These are phyloP conservation scores for Todus mexicanus DNA, from an alignment of 2,797 vertebrate species.

Conservation along the genomic window DNA sequence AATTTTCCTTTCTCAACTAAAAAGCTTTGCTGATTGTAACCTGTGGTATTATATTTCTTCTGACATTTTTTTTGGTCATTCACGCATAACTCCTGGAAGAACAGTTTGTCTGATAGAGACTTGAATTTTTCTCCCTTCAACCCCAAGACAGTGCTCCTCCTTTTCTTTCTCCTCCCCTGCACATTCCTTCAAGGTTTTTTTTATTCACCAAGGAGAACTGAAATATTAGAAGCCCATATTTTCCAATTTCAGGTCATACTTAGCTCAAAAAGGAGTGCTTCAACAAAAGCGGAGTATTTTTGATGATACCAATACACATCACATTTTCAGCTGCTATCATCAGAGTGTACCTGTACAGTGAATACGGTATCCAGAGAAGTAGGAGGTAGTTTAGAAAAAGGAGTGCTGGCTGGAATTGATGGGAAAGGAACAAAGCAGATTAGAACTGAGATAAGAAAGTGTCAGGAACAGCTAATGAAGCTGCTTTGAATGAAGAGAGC, in stretches of 20 bases:
- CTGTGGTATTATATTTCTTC: background rate
- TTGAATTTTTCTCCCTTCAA: background rate
- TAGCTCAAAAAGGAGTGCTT: background rate
- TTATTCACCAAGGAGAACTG: background rate
- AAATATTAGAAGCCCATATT: background rate
- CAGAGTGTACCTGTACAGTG: background rate
- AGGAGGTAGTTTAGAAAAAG: background rate
- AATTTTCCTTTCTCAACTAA: background rate
- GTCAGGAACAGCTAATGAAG: background rate
- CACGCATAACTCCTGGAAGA: background rate
- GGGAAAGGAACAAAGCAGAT: background rate
- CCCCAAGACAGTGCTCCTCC: background rate
- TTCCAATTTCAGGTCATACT: background rate
- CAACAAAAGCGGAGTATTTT: background rate
- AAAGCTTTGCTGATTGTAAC: background rate
- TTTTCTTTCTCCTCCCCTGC: background rate
- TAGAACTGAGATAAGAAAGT: background rate
- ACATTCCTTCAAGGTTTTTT: background rate
- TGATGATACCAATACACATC: background rate
- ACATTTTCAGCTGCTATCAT: background rate
- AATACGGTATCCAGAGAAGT: background rate
- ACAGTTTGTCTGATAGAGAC: background rate
- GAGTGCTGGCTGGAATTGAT: background rate
- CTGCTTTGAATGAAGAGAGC: background rate
- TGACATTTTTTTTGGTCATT: background rate